These are phyloP conservation scores for Epinotia ramella DNA, from an alignment of 2,888 invertebrate species.

Conservation along the genomic window DNA sequence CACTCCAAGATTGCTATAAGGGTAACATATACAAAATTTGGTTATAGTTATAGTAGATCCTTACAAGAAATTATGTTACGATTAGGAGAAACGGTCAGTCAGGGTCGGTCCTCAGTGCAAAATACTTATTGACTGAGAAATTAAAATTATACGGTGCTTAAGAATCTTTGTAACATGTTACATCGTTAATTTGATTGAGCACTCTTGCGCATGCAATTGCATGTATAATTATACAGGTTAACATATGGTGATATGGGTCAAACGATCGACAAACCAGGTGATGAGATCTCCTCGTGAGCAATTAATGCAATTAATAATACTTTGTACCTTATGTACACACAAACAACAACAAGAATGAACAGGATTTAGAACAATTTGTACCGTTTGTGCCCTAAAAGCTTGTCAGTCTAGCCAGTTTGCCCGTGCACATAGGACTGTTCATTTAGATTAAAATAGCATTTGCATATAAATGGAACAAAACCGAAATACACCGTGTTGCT, in stretches of 20 bases:
- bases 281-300: conserved; percentile 22
- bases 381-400: not conserved
- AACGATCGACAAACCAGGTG: conserved; percentile 23
- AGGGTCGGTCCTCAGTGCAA: too few relatives aligned
- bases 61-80: too few relatives aligned
- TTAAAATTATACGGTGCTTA: not conserved
- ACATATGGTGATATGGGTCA: conserved; percentile 30
- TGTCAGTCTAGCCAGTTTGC: not conserved
- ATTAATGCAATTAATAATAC: not conserved
- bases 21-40: too few relatives aligned
- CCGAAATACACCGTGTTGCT: conserved; percentile 41
- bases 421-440: not conserved
- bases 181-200: conserved; percentile 40
- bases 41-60: too few relatives aligned
- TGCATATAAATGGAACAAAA: conserved; percentile 41
- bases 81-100: too few relatives aligned
- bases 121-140: not conserved
- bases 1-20: too few relatives aligned
- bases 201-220: conserved; percentile 33
- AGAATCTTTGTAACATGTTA: not conserved
- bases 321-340: too few relatives aligned
- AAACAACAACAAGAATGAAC: too few relatives aligned
- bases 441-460: conserved; percentile 30
- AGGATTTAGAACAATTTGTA: not conserved
- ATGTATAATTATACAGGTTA: conserved; percentile 42